Conservation (phyloP, 2,888 invertebrate species). For the Platypus cylindrus region DNA sequence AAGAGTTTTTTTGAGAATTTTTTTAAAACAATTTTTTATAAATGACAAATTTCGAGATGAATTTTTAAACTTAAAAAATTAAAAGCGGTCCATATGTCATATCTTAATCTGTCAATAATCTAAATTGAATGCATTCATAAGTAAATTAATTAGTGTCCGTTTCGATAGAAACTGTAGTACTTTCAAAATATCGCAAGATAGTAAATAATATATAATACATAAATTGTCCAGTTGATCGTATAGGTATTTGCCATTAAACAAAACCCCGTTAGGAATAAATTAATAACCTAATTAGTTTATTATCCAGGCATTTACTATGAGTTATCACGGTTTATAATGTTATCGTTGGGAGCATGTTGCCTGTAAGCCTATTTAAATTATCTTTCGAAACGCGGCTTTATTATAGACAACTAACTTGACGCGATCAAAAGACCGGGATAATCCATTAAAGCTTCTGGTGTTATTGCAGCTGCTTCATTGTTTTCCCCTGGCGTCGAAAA, state of each 20-base stretch:
- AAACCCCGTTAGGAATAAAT: constrained; percentile 21
- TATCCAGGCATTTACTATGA: constrained; percentile 19
- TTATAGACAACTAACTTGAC: constrained; percentile 5
- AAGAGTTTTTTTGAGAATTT: too few relatives aligned
- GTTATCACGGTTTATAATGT: constrained; percentile 18
- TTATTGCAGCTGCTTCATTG: too few relatives aligned
- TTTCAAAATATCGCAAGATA: too few relatives aligned
- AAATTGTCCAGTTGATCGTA: constrained; percentile 4
- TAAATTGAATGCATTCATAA: too few relatives aligned
- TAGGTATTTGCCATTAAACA: constrained; percentile 13
- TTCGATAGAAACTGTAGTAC: too few relatives aligned
- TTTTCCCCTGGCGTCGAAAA: too few relatives aligned
- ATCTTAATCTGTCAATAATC: too few relatives aligned
- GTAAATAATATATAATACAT: background rate
- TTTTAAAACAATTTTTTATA: too few relatives aligned
- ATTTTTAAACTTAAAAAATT: too few relatives aligned
- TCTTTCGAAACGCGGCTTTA: constrained; percentile 4
- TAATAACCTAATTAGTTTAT: constrained; percentile 23
- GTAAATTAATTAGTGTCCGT: too few relatives aligned
- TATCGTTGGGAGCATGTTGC: constrained; percentile 17
- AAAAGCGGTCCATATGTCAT: too few relatives aligned
- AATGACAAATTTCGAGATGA: too few relatives aligned
- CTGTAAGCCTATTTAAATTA: constrained; percentile 9
- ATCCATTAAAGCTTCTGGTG: background rate
- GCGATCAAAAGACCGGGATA: constrained; percentile 2